Evolutionary conservation across 2,113 vertebrate species (phyloP), one percentile per base, ranked within the genome.

Genomic region (Xyrauchen texanus): DNA sequence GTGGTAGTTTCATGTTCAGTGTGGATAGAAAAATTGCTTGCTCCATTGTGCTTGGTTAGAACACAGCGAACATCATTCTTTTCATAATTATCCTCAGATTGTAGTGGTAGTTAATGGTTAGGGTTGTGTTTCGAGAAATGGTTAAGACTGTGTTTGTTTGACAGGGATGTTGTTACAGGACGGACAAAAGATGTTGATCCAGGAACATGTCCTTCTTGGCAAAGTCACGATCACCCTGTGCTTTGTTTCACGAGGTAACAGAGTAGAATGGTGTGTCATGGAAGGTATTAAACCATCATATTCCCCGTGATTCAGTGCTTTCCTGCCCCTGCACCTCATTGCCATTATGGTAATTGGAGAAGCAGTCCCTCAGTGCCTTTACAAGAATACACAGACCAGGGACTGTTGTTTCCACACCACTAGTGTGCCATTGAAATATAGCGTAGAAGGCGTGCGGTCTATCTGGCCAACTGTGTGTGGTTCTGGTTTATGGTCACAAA

Each of bases 331-430:
- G 15, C 49, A 47, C 61, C 4, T 60, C 34, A 34, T 60, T 55
- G 21, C 0, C 69, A 52, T 74, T 44, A 8, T 51, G 53, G 53
- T 63, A 80, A 74, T 80, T 51, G 44, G 45, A 6, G 44, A 47
- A 80, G 63, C 42, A 34, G 21, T 34, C 21, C 21, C 21, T 34
- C 21, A 34, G 44, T 58, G 68, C 8, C 7, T 73, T 61, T 74
- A 49, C 21, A 67, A 58, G 44, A 46, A 66, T 51, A 58, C 47
- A 58, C 55, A 60, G 58, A 71, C 62, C 4, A 8, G 13, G 60
- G 69, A 60, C 62, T 74, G 62, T 73, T 73, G 53, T 74, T 80
- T 80, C 78, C 62, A 80, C 64, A 49, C 44, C 16, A 21, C 13
- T 60, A 51, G 8, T 52, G 45, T 52, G 72, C 72, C 71, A 80